A percentile compares a stretch with the other conserved stretches of the same genome.
Evolutionary conservation across 2,888 invertebrate genomes (phyloP).

Genomic region (Stenotaenia linearis): DNA sequence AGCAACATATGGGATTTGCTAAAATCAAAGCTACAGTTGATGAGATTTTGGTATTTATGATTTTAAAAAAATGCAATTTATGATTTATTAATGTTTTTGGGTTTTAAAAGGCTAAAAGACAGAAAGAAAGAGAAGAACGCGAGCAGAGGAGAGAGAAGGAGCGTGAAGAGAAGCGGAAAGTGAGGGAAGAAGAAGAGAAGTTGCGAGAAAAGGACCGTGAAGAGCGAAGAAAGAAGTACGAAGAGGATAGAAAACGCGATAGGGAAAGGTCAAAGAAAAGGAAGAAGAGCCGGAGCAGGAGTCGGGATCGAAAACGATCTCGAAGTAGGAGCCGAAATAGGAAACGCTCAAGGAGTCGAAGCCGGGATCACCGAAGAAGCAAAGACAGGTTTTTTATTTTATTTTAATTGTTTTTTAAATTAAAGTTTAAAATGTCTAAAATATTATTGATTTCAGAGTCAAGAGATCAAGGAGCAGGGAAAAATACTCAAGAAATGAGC

Average conservation of each 20-base stretch:
- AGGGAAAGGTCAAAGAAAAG: constrained; percentile 38
- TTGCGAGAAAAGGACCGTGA: constrained; percentile 39
- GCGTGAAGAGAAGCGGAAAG: constrained; percentile 47
- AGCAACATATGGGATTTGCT: constrained; percentile 92
- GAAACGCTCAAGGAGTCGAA: constrained; percentile 31
- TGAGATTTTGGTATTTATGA: constrained; percentile 52
- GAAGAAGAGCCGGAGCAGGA: constrained; percentile 43
- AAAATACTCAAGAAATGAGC: background rate
- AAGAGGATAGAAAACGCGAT: constrained; percentile 44
- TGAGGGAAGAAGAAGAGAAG: constrained; percentile 38
- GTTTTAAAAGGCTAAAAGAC: constrained; percentile 47
- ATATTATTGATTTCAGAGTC: background rate
- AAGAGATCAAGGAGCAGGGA: constrained; percentile 17
- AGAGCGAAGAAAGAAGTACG: constrained; percentile 46
- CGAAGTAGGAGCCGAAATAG: constrained; percentile 30
- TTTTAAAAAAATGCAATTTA: background rate
- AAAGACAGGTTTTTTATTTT: constrained; percentile 24
- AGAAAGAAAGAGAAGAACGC: constrained; percentile 53
- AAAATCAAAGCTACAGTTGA: constrained; percentile 56
- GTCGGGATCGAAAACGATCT: constrained; percentile 26
- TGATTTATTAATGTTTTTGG: background rate
- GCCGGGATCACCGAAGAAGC: constrained; percentile 6
- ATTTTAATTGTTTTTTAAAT: background rate
- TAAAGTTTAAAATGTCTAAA: background rate
- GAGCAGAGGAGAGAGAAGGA: constrained; percentile 54